Evolutionary conservation across 1,140 invertebrate genomes (phyloP).

Genomic region (Habropoda laboriosa): DNA sequence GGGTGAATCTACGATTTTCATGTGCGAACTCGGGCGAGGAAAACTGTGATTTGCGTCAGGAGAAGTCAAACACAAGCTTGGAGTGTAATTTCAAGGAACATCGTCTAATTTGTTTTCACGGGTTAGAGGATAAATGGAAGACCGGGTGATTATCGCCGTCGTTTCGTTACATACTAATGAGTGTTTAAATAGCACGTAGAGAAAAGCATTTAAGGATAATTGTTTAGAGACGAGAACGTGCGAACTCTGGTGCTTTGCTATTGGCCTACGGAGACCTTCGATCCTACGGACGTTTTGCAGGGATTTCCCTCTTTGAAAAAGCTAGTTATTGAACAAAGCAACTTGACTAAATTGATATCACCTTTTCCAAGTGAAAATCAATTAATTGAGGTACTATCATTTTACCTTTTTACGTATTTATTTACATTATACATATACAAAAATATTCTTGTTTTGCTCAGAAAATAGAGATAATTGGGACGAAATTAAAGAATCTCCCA

Average conservation of each 20-base stretch:
- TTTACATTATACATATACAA: background rate
- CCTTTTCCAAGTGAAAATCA: constrained; percentile 45
- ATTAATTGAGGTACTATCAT: constrained; percentile 60
- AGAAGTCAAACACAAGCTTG: background rate
- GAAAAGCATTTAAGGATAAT: background rate
- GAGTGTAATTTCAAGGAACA: constrained; percentile 59
- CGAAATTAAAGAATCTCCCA: constrained; percentile 74
- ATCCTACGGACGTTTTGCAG: constrained; percentile 51
- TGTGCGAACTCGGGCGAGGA: constrained; percentile 25
- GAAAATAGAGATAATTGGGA: constrained; percentile 79
- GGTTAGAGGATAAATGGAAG: constrained; percentile 61
- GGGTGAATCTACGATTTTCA: background rate
- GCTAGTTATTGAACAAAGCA: constrained; percentile 61
- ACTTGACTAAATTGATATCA: constrained; percentile 51
- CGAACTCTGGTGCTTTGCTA: constrained; percentile 54
- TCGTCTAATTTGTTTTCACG: constrained; percentile 64
- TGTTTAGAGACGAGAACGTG: constrained; percentile 55
- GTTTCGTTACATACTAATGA: background rate
- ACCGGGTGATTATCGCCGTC: constrained; percentile 48
- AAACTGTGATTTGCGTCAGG: constrained; percentile 41
- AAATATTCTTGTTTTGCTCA: constrained; percentile 4
- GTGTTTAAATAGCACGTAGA: background rate
- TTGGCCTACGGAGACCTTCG: constrained; percentile 61
- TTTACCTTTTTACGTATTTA: background rate
- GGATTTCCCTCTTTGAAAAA: constrained; percentile 59